Evolutionary conservation across 2,797 vertebrate species (phyloP).

Genomic region (Poeciliopsis paucimaculata): DNA sequence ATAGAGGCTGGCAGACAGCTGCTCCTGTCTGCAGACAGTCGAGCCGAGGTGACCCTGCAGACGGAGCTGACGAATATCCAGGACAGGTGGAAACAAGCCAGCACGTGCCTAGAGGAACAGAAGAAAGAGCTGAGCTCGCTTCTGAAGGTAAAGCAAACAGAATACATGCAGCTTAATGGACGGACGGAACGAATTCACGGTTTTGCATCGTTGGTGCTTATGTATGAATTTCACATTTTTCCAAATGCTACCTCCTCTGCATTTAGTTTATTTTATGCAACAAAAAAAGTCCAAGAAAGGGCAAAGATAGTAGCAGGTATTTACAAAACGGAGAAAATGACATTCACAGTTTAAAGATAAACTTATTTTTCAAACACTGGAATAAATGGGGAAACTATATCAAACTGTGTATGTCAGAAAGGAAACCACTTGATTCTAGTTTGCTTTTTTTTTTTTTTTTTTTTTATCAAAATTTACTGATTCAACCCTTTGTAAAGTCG

Average conservation of each 20-base stretch:
- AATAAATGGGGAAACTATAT: no score
- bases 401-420: no score
- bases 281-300: no score
- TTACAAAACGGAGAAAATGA: no score
- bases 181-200: not conserved
- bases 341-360: no score
- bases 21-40: conserved; percentile 88
- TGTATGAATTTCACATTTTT: not conserved
- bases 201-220: not conserved
- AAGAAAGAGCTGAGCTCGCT: conserved; percentile 87
- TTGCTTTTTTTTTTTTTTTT: no score
- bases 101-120: conserved; percentile 84
- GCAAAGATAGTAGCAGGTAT: no score
- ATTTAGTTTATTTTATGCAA: not conserved
- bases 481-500: no score
- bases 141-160: conserved; percentile 82
- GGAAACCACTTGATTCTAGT: no score
- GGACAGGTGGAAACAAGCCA: conserved; percentile 88
- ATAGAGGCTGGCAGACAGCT: conserved; percentile 94
- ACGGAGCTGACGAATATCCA: conserved; percentile 90
- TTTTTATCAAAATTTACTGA: no score
- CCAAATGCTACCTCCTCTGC: not conserved
- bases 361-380: no score
- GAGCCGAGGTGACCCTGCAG: conserved; percentile 86
- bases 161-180: not conserved